Base-by-base conservation (phyloP, 2,797 vertebrate genomes). In the Leucoraja ocellata region DNA sequence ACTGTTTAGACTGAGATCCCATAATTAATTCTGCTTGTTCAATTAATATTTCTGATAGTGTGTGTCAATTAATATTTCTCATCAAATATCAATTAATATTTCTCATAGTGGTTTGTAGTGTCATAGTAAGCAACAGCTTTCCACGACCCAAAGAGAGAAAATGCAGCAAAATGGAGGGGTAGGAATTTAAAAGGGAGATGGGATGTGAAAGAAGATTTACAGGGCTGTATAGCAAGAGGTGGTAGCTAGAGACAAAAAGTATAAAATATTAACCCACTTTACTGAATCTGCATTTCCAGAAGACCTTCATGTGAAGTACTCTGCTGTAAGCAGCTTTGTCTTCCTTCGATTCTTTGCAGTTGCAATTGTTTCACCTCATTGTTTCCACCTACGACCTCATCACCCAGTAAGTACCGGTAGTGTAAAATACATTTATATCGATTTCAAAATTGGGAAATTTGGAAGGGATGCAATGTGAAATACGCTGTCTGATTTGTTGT, bases 291-390 rank as follows among this genome's bases (percentile, higher is more conserved):
- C 96, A 95, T 95, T 96, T 95, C 94, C 96, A 99, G 99, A 97
- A 94, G 98, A 99, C 95, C 98, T 98, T 94, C 98, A 99, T 95
- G 98, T 99, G 95, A 98, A 99, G 95, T 99, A 99, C 96, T 99
- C 98, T 9, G 98, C 99, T 80, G 98, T 99, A 95, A 99, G 98
- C 98, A 99, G 99, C 96, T 99, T 99, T 96, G 98, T 99, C 95
- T 99, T 99, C 95, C 97, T 99, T 95, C 98, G 99, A 94, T 99
- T 99, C 97, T 99, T 99, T 95, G 98, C 98, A 78, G 98, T 99
- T 94, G 98, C 99, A 78, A 98, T 99, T 95, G 96, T 99, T 93
- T 99, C 98, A 94, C 99, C 98, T 94, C 98, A 99, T 96, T 98
- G 98, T 95, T 99, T 99, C 96, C 98, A 99, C 95, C 98, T 99